Evolutionary conservation across 2,113 vertebrate genomes (phyloP).

Genomic region (Morone saxatilis): DNA sequence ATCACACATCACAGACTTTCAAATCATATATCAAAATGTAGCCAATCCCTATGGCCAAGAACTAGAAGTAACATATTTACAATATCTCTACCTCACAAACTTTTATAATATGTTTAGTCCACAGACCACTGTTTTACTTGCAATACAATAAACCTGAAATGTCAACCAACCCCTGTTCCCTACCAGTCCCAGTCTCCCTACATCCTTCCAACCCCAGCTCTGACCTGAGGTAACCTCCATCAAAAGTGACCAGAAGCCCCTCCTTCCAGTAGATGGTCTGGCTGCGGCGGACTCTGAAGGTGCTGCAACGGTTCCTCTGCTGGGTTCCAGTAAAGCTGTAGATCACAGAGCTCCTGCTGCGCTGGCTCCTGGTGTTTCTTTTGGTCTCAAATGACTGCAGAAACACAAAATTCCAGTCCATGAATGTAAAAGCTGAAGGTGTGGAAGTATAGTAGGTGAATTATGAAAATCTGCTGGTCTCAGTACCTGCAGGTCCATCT

Average conservation of each 20-base stretch:
- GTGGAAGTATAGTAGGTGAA: rapidly evolving
- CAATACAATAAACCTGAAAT: no score
- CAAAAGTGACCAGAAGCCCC: slow-evolving; percentile 90
- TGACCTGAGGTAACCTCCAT: slow-evolving; percentile 97
- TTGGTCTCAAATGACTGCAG: slow-evolving; percentile 91
- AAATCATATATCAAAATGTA: no score
- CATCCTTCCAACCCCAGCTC: neutral
- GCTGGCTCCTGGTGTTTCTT: slow-evolving; percentile 82
- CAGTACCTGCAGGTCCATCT: slow-evolving; percentile 97
- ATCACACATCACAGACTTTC: no score
- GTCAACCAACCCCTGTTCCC: no score
- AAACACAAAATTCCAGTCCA: slow-evolving; percentile 9
- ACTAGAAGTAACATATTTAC: no score
- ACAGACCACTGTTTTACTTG: no score
- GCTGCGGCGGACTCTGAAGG: slow-evolving; percentile 91
- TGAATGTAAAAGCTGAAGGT: neutral
- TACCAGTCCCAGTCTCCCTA: no score
- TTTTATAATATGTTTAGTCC: no score
- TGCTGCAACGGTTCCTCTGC: slow-evolving; percentile 93
- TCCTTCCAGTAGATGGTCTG: slow-evolving; percentile 89
- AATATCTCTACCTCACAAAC: no score
- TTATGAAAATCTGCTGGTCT: neutral
- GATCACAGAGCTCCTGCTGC: slow-evolving; percentile 87
- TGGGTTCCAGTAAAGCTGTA: slow-evolving; percentile 93
- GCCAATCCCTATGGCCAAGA: no score